Evolutionary conservation across 2,113 vertebrate genomes (phyloP).

Genomic region (Pampusana beccarii): DNA sequence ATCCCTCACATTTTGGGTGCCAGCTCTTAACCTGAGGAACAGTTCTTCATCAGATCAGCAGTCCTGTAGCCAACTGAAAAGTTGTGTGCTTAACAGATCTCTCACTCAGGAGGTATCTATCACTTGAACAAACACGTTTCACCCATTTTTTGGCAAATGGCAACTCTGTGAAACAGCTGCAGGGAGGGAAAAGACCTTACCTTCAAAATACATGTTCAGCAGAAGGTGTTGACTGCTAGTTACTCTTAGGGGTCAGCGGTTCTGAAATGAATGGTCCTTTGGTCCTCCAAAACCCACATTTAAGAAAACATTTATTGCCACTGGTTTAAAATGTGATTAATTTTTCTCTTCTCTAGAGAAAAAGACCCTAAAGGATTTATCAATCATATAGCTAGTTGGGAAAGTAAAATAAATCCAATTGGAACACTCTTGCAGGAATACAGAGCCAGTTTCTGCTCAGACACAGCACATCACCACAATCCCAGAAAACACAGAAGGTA

Average conservation of each 20-base stretch:
- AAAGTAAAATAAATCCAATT: neutral
- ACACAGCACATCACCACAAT: neutral
- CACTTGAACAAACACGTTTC: neutral
- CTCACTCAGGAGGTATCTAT: neutral
- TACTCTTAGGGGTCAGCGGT: neutral
- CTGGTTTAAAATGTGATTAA: neutral
- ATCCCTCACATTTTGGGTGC: neutral
- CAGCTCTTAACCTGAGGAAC: neutral
- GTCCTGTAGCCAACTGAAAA: neutral
- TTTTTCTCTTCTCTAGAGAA: neutral
- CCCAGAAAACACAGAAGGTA: neutral
- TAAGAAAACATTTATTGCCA: neutral
- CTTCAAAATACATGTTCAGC: neutral
- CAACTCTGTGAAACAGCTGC: neutral
- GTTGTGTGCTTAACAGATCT: neutral
- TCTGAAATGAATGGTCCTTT: neutral
- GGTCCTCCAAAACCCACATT: neutral
- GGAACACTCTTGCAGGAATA: neutral
- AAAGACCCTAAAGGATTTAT: neutral
- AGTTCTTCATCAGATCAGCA: neutral
- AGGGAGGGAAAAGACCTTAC: neutral
- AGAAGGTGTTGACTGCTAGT: neutral
- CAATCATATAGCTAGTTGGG: neutral
- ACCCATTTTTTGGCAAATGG: neutral
- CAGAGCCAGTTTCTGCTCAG: neutral